Conservation (phyloP, 2,113 vertebrate species). For the Delphinus delphis region DNA sequence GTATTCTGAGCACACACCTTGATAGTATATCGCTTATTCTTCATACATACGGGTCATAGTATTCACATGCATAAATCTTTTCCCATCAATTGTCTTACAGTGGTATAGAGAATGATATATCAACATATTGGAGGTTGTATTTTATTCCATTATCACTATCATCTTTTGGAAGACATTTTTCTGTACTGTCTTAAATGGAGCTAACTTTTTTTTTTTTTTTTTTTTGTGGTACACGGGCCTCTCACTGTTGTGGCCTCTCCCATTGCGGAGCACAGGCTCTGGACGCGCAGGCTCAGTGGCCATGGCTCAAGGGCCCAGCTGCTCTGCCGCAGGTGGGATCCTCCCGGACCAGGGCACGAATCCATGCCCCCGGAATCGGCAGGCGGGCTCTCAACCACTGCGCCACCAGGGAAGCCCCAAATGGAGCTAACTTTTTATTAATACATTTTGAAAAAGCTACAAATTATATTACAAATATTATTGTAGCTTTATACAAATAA, state of each 20-base stretch:
- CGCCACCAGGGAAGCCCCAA: background rate
- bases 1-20: background rate
- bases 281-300: too few species aligned
- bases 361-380: too few species aligned
- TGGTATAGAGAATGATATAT: background rate
- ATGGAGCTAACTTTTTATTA: conserved; percentile 17
- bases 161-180: background rate
- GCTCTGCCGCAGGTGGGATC: too few species aligned
- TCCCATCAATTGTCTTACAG: background rate
- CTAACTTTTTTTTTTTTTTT: background rate
- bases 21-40: background rate
- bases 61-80: background rate
- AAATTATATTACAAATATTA: background rate
- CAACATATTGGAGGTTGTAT: background rate
- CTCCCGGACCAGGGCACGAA: too few species aligned
- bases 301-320: too few species aligned
- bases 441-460: background rate
- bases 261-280: too few species aligned
- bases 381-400: too few species aligned
- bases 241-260: too few species aligned
- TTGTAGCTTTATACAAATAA: conserved; percentile 3
- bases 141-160: background rate
- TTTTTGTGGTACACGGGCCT: too few species aligned
- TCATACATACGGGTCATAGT: background rate
- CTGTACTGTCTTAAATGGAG: background rate